A percentile compares a stretch with the other conserved stretches of the same genome.
Evolutionary conservation across 2,888 invertebrate species (phyloP).

Genomic region (Apotomis betuletana): DNA sequence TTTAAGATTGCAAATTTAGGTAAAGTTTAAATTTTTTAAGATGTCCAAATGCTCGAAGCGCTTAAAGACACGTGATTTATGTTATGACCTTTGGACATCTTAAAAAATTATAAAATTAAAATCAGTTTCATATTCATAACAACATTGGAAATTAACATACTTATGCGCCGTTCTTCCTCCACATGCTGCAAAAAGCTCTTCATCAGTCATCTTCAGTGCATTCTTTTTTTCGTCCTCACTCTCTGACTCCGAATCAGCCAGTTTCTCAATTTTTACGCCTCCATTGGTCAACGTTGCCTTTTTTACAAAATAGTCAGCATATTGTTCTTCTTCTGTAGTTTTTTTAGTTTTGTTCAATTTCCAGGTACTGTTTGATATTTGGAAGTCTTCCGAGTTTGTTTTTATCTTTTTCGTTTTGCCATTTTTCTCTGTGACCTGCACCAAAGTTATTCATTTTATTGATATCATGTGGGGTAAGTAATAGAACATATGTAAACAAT

Average conservation of each 20-base stretch:
- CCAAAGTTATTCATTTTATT: slow-evolving; percentile 18
- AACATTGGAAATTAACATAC: slow-evolving; percentile 66
- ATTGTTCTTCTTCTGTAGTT: slow-evolving; percentile 56
- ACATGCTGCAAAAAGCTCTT: slow-evolving; percentile 90
- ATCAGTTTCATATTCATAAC: too few relatives aligned
- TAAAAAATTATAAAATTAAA: too few relatives aligned
- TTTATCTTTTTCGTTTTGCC: slow-evolving; percentile 75
- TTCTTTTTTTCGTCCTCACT: slow-evolving; percentile 54
- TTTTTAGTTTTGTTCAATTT: slow-evolving; percentile 62
- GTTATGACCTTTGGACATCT: too few relatives aligned
- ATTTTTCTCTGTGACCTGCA: slow-evolving; percentile 70
- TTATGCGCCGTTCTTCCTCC: slow-evolving; percentile 93
- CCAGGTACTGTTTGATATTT: slow-evolving; percentile 74
- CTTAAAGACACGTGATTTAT: too few relatives aligned
- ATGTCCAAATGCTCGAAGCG: too few relatives aligned
- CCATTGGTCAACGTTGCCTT: slow-evolving; percentile 68
- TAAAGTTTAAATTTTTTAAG: too few relatives aligned
- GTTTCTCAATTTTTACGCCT: slow-evolving; percentile 59
- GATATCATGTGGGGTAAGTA: too few relatives aligned
- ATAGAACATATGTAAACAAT: too few relatives aligned
- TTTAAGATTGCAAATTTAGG: too few relatives aligned
- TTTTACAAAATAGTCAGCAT: slow-evolving; percentile 69
- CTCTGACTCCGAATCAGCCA: slow-evolving; percentile 59
- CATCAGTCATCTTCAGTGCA: slow-evolving; percentile 85
- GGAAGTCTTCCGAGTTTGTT: slow-evolving; percentile 61